A percentile compares a stretch with the other conserved stretches of the same genome.
Conservation (phyloP, 2,888 invertebrate species). For the Dasysyrphus tricinctus region DNA sequence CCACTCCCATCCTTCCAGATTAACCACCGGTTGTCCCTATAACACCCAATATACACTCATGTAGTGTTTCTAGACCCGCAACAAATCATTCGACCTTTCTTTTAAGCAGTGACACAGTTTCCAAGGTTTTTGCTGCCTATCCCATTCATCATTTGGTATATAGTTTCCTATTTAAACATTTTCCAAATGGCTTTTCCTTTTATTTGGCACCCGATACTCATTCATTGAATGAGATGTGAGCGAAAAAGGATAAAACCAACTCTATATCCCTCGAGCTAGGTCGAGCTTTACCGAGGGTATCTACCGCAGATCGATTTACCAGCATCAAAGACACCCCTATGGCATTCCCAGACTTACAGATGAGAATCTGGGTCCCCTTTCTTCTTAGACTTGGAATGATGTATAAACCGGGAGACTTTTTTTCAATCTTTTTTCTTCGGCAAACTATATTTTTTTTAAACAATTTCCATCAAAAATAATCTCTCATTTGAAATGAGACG, state of each 20-base stretch:
- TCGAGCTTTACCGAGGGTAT: no score
- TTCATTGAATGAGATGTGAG: neutral
- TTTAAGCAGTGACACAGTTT: neutral
- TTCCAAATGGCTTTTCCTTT: neutral
- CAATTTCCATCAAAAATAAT: neutral
- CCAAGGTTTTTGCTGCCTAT: neutral
- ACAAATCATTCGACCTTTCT: neutral
- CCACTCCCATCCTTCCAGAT: neutral
- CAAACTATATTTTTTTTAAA: neutral
- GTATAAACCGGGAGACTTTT: neutral
- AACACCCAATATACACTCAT: neutral
- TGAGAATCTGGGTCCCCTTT: neutral
- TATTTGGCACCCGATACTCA: neutral
- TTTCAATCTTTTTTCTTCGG: neutral
- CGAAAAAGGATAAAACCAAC: neutral
- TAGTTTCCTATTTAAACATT: neutral
- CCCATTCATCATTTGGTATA: neutral
- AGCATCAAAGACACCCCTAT: neutral
- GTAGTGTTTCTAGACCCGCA: neutral
- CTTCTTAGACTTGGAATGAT: neutral
- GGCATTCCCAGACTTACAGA: neutral
- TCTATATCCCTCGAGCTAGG: neutral
- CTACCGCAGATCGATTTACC: neutral
- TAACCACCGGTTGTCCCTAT: neutral
- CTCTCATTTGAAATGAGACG: neutral